These are phyloP conservation scores for Acanthurus tractus DNA, from an alignment of 2,797 vertebrate species.

Conservation along the genomic window DNA sequence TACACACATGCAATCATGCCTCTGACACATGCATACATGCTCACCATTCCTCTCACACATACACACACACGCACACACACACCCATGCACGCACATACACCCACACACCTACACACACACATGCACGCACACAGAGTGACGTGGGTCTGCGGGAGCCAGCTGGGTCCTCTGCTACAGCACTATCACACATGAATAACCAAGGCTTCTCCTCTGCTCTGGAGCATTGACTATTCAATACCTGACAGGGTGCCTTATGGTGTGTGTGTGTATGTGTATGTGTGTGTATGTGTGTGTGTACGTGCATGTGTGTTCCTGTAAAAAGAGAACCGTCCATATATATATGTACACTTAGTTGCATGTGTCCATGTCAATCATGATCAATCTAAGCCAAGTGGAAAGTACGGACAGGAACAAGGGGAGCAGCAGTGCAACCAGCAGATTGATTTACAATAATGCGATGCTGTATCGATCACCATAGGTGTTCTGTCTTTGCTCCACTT, in stretches of 20 bases:
- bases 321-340: slow-evolving; percentile 20
- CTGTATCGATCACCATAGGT: slow-evolving; percentile 25
- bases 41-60: slow-evolving; percentile 9
- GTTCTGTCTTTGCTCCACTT: slow-evolving; percentile 12
- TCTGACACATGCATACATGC: slow-evolving; percentile 31
- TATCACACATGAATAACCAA: slow-evolving; percentile 78
- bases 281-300: background rate
- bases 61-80: slow-evolving; percentile 28
- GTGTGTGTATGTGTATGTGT: slow-evolving; percentile 8
- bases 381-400: slow-evolving; percentile 22
- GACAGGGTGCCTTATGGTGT: slow-evolving; percentile 60
- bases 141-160: slow-evolving; percentile 65
- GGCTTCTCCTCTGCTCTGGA: slow-evolving; percentile 62
- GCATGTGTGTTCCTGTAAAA: slow-evolving; percentile 7
- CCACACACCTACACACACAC: slow-evolving; percentile 27
- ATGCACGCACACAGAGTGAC: slow-evolving; percentile 24
- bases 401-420: slow-evolving; percentile 13
- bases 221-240: slow-evolving; percentile 73
- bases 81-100: slow-evolving; percentile 19
- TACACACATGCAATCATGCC: slow-evolving; percentile 34
- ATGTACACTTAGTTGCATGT: slow-evolving; percentile 11
- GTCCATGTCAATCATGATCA: slow-evolving; percentile 43
- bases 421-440: slow-evolving; percentile 9
- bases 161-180: slow-evolving; percentile 69
- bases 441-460: slow-evolving; percentile 37